Evolutionary conservation across 2,888 invertebrate species (phyloP), one percentile per base, ranked within the genome.

Genomic region (Alviniconcha strummeri): DNA sequence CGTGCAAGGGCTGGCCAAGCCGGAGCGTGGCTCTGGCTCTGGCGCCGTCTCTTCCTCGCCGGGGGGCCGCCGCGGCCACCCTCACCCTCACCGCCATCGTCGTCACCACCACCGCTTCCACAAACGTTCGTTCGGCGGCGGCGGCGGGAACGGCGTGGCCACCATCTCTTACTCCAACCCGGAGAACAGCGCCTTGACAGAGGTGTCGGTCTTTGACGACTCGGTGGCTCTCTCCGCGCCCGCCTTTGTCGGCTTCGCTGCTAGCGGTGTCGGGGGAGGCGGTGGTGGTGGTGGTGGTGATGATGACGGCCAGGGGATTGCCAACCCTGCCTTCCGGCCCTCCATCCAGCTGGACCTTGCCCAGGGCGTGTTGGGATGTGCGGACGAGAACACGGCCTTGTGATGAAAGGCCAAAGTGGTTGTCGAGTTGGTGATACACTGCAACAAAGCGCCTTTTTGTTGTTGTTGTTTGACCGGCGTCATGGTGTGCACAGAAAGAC

Each of bases 1-100:
- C 83, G 86, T 89, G 19, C 87, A 88, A 75, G 86, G 81, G n/a
- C 82, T 89, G 8, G 85, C 88, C 80, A 19, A 83, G 83, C 8
- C 57, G 82, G 15, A 78, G 74, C 5, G 78, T 82, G 9, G 82
- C 80, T 9, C 76, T 76, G n/a, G 69, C 82, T 71, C 80, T 56
- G 6, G 76, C 80, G 36, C 36, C 36, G 36, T 36, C 36, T 36
- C 36, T 0, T 6, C 56, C 69, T 5, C 71, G 17, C 6, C 67
- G 4, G 60, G 36, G 5, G 17, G 36, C 72, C 19, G 13, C 19
- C 67, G 7, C 8, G 57, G 6, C 72, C 19, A 60, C 57, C 55
- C 0, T 11, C 72, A 69, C 19, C 78, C 9, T 72, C 71, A 36
- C 72, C 74, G 54, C 54, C 79, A 82, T 9, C 64, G 54, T 6